Evolutionary conservation across 2,888 invertebrate genomes (phyloP), one percentile per base, ranked within the genome.

Genomic region (Flexamia atlantica): DNA sequence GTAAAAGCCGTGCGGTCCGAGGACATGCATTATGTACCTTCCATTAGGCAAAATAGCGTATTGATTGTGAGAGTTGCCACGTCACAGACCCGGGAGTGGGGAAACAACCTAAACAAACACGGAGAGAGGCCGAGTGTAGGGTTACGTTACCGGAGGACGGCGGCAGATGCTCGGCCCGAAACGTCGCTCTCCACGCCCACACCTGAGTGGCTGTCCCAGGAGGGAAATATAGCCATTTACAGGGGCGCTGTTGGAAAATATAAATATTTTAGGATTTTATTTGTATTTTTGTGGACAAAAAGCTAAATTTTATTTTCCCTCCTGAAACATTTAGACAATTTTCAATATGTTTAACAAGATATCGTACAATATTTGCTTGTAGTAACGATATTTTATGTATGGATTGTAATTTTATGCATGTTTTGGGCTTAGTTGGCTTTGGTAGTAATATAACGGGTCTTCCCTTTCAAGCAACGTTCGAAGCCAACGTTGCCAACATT

Each of bases 41-140:
- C 60, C 81, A 81, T 81, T 81, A 81, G 81, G 81, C 60, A 81
- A 81, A 81, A 81, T 81, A 81, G 60, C 60, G 40, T 81, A 81
- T 81, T 81, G 81, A 81, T 81, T 81, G 57, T 81, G 23, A 23
- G 23, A 53, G 57, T 30, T 28, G 80, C 28, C 23, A 60, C 80
- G 80, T 53, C 80, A 57, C 80, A 30, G 40, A 17, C 50, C 50
- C 50, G 4, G 57, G 57, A 23, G 57, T 50, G 57, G 57, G 57
- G 57, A 57, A 23, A 23, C 23, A 23, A 23, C 57, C 57, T 57
- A 23, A 57, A n/a, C 36, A 68, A 68, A 68, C 68, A 68, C 68
- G 2, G 28, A 14, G 23, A 7, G 60, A 23, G 23, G 53, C n/a
- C 53, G 53, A 53, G 46, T 23, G 57, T 57, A 57, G 57, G 23